Evolutionary conservation across 2,888 invertebrate genomes (phyloP).

Genomic region (Loripinus fragilis): DNA sequence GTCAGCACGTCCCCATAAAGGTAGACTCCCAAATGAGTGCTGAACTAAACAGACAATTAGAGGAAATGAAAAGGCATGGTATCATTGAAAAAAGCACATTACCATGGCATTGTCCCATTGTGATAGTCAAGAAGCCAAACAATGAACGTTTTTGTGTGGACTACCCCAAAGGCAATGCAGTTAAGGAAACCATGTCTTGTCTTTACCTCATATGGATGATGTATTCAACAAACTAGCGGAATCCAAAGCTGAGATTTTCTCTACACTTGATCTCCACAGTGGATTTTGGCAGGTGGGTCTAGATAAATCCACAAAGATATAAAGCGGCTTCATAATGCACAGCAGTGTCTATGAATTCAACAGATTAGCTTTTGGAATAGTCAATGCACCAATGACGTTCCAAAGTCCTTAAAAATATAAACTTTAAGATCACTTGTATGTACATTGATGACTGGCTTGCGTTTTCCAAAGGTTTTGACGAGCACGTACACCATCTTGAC

Average conservation of each 20-base stretch:
- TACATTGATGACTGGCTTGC: constrained; percentile 61
- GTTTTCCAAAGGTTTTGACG: constrained; percentile 43
- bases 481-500: constrained; percentile 48
- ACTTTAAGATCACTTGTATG: constrained; percentile 30
- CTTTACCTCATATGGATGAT: constrained; percentile 25
- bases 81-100: too few relatives aligned
- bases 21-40: too few relatives aligned
- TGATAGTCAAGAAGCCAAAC: too few relatives aligned
- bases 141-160: constrained; percentile 30
- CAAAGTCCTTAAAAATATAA: constrained; percentile 28
- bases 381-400: constrained; percentile 11
- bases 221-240: constrained; percentile 27
- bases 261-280: constrained; percentile 30
- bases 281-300: constrained; percentile 41
- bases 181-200: neutral
- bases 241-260: constrained; percentile 26
- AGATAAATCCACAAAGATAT: constrained; percentile 15
- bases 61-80: too few relatives aligned
- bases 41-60: too few relatives aligned
- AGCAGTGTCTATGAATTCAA: constrained; percentile 37
- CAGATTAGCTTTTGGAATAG: constrained; percentile 43
- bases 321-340: constrained; percentile 35
- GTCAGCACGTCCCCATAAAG: too few relatives aligned
- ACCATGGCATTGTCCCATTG: too few relatives aligned
- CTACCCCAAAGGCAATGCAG: too few relatives aligned